Conservation (phyloP, 2,888 invertebrate genomes). For the Calliphora vomitoria region DNA sequence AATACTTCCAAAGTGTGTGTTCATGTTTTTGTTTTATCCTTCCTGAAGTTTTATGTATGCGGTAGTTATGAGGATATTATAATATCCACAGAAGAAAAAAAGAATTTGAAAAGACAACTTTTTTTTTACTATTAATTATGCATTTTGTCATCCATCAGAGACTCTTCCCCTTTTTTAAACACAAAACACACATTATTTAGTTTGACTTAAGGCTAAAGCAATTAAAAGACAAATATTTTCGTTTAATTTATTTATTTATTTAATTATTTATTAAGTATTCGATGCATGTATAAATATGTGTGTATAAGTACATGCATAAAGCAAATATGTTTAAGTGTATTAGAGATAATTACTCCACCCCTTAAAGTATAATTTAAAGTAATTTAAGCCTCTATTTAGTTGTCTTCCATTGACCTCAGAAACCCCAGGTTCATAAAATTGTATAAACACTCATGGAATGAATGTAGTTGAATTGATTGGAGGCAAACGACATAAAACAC, state of each 20-base stretch:
- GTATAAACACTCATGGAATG: background rate
- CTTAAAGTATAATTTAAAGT: background rate
- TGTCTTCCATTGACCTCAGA: slow-evolving; percentile 15
- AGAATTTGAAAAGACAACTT: slow-evolving; percentile 13
- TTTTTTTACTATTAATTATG: slow-evolving; percentile 37
- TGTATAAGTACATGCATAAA: background rate
- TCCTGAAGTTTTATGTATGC: slow-evolving; percentile 19
- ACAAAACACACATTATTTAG: background rate
- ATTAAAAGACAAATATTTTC: slow-evolving; percentile 17
- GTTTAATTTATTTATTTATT: slow-evolving; percentile 40
- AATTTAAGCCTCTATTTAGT: slow-evolving; percentile 33
- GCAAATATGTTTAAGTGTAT: background rate
- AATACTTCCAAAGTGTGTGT: background rate
- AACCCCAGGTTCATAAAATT: slow-evolving; percentile 21
- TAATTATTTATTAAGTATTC: slow-evolving; percentile 33
- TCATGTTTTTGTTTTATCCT: background rate
- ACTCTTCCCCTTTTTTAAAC: background rate
- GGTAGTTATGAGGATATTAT: slow-evolving; percentile 35
- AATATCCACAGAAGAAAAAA: background rate
- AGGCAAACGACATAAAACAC: slow-evolving; percentile 42
- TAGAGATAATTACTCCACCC: background rate
- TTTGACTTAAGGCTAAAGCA: slow-evolving; percentile 21
- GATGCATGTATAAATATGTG: background rate
- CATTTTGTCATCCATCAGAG: slow-evolving; percentile 18
- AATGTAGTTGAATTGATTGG: slow-evolving; percentile 4